Evolutionary conservation across 2,797 vertebrate species (phyloP).

Genomic region (Tokudaia muenninki): DNA sequence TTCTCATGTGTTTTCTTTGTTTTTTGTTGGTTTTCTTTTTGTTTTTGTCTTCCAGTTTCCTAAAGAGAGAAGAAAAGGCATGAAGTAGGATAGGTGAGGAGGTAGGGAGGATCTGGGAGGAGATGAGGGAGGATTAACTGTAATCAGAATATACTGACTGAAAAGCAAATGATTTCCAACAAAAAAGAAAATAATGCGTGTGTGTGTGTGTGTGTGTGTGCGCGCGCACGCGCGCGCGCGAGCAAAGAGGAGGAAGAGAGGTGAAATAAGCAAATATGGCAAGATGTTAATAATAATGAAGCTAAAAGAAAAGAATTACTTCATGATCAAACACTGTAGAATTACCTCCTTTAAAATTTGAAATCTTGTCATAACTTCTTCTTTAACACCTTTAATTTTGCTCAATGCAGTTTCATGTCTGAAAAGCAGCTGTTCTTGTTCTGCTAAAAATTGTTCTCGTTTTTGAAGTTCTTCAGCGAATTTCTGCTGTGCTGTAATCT

Average conservation of each 20-base stretch:
- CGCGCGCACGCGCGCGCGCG: too few species aligned
- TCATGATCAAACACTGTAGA: conserved; percentile 23
- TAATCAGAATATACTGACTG: not conserved
- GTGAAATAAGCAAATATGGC: not conserved
- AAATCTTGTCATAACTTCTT: conserved; percentile 89
- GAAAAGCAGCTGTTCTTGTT: conserved; percentile 90
- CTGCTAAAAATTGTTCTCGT: conserved; percentile 85
- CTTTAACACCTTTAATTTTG: conserved; percentile 90
- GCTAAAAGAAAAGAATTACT: conserved; percentile 28
- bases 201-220: too few species aligned
- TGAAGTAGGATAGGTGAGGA: not conserved
- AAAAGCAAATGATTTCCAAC: not conserved
- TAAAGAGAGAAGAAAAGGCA: not conserved
- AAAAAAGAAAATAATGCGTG: not conserved
- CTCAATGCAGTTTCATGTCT: conserved; percentile 89
- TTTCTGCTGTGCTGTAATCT: conserved; percentile 90
- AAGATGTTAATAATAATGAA: conserved; percentile 35
- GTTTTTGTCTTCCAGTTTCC: not conserved
- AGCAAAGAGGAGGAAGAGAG: not conserved
- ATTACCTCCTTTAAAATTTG: conserved; percentile 88
- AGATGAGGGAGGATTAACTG: not conserved
- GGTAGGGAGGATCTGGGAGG: not conserved
- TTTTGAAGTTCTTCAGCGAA: conserved; percentile 90
- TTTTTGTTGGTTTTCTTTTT: not conserved
- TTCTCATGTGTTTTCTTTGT: not conserved